A percentile compares a stretch with the other conserved stretches of the same genome.
These are phyloP conservation scores for Strigamia transsilvanica DNA, from an alignment of 2,888 invertebrate genomes.

Conservation along the genomic window DNA sequence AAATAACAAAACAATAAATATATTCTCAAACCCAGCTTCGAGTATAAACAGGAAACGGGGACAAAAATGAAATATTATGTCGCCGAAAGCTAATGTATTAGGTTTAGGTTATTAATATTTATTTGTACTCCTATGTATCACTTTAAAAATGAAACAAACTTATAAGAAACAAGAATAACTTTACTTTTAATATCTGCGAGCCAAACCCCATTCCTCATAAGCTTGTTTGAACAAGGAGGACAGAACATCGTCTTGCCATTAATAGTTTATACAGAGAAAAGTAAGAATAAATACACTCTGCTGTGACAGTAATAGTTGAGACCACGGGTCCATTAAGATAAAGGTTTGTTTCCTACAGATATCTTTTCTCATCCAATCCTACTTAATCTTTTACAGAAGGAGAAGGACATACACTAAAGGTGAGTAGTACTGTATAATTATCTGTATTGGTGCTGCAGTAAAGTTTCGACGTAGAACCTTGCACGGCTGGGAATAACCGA, in stretches of 20 bases:
- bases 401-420: neutral
- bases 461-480: neutral
- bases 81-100: neutral
- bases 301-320: neutral
- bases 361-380: neutral
- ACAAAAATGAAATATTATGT: neutral
- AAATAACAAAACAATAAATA: neutral
- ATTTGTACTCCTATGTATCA: neutral
- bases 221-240: slow-evolving; percentile 39
- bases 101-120: neutral
- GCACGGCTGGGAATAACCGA: neutral
- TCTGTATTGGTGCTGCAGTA: neutral
- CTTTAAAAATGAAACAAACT: neutral
- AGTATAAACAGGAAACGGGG: neutral
- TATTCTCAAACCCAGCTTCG: neutral
- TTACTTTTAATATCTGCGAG: slow-evolving; percentile 14
- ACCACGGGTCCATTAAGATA: neutral
- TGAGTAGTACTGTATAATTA: neutral
- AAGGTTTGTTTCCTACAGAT: neutral
- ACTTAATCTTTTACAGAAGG: neutral
- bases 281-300: slow-evolving; percentile 31
- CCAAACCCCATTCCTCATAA: slow-evolving; percentile 24
- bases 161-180: slow-evolving; percentile 5
- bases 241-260: slow-evolving; percentile 42
- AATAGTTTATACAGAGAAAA: slow-evolving; percentile 31